These are phyloP conservation scores for Tenthredo mesomela DNA, from an alignment of 2,888 invertebrate species.

Conservation along the genomic window DNA sequence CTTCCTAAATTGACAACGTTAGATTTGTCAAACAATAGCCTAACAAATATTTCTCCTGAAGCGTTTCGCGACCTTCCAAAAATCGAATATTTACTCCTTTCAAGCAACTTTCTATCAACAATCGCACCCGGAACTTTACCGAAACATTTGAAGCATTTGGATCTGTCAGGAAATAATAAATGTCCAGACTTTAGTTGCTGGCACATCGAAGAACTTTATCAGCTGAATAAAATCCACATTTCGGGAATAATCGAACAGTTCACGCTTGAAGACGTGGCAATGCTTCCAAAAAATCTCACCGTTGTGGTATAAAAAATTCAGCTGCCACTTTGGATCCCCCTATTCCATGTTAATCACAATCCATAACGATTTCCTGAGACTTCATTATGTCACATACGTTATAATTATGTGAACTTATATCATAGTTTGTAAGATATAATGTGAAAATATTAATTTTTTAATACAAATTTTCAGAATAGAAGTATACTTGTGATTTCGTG, in stretches of 20 bases:
- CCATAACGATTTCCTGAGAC: neutral
- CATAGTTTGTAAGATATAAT: neutral
- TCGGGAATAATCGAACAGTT: constrained; percentile 1
- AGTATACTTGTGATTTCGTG: neutral
- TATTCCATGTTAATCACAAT: neutral
- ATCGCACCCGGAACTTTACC: constrained; percentile 19
- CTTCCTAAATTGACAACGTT: constrained; percentile 7
- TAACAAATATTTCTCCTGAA: neutral
- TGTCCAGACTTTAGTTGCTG: constrained; percentile 4
- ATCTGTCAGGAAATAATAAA: constrained; percentile 7
- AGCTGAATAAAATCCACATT: constrained; percentile 10
- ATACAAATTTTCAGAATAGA: neutral
- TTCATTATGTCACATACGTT: too few species aligned
- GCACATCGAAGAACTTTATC: constrained; percentile 2
- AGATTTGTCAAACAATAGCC: constrained; percentile 3
- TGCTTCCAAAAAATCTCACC: constrained; percentile 11
- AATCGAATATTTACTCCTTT: neutral
- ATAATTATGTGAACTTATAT: neutral
- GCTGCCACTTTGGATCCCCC: neutral
- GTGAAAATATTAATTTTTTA: neutral
- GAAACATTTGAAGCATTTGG: neutral
- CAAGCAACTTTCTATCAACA: neutral
- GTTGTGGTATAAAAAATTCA: neutral
- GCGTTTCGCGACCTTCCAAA: constrained; percentile 25
- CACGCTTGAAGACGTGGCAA: neutral